A percentile compares a stretch with the other conserved stretches of the same genome.
phyloP scores from a whole-genome alignment of 64 coral and sea anemone species.

The Montipora cactus region DNA sequence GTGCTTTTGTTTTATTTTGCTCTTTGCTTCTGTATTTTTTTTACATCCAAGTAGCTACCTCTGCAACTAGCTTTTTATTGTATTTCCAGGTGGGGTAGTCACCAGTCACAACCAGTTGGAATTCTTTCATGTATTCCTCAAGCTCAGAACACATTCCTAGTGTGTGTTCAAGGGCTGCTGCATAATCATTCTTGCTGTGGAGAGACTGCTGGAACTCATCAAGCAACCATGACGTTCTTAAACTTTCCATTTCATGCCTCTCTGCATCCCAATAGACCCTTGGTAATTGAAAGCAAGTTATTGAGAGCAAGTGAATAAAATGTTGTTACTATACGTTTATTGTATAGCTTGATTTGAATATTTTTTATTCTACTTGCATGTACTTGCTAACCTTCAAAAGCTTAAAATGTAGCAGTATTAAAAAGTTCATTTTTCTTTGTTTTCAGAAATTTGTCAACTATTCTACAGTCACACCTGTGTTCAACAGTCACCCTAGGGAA shows the following conservation, averaged over 20 bases:
- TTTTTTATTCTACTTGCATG: no score
- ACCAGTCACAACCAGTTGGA: neutral
- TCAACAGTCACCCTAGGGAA: no score
- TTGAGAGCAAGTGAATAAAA: neutral
- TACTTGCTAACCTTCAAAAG: no score
- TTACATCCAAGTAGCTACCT: slow-evolving; percentile 19
- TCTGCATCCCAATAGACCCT: neutral
- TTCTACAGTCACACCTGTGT: no score
- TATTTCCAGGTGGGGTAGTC: no score
- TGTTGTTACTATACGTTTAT: neutral
- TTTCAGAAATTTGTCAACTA: no score
- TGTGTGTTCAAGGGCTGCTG: neutral
- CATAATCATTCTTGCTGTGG: slow-evolving; percentile 19
- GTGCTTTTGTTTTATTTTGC: neutral
- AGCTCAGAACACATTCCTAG: neutral
- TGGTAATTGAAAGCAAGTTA: neutral
- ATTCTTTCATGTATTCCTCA: neutral
- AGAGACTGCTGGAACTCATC: neutral
- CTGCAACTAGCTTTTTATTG: slow-evolving; percentile 3
- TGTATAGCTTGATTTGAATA: no score
- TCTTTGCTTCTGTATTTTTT: neutral
- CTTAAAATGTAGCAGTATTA: no score
- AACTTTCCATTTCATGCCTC: neutral
- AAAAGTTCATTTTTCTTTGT: no score
- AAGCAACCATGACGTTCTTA: neutral